phyloP scores from a whole-genome alignment of 2,888 invertebrate genomes.

The Himalopsyche anomala region DNA sequence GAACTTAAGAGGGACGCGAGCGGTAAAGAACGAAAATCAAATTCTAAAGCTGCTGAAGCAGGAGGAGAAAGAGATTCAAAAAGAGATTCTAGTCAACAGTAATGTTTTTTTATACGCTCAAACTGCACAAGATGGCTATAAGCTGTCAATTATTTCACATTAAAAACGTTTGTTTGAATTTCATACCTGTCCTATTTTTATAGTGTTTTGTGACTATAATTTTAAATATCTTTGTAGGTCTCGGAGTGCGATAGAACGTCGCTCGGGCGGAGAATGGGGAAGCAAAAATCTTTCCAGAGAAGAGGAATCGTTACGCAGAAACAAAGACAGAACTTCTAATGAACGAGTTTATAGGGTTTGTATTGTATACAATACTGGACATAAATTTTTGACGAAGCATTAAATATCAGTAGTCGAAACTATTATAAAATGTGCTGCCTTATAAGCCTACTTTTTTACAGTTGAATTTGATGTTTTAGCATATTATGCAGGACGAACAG shows the following conservation, averaged over 20 bases:
- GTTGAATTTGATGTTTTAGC: conserved; percentile 45
- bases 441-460: not conserved
- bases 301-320: conserved; percentile 48
- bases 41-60: conserved; percentile 44
- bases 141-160: too few species aligned
- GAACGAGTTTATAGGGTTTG: conserved; percentile 57
- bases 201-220: not conserved
- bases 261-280: conserved; percentile 43
- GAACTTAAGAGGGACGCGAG: conserved; percentile 67
- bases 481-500: conserved; percentile 72
- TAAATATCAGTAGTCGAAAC: too few species aligned
- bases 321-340: conserved; percentile 61
- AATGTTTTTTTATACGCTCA: not conserved
- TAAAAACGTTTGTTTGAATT: not conserved
- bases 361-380: not conserved
- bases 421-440: too few species aligned
- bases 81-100: conserved; percentile 61
- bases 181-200: not conserved
- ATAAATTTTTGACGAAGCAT: too few species aligned
- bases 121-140: not conserved
- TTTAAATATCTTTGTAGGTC: conserved; percentile 34
- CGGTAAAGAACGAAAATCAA: conserved; percentile 60
- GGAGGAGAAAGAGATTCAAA: conserved; percentile 57
- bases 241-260: conserved; percentile 44
- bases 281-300: conserved; percentile 2